Conservation (phyloP, 2,113 vertebrate genomes). For the Thalassarche chlororhynchos region DNA sequence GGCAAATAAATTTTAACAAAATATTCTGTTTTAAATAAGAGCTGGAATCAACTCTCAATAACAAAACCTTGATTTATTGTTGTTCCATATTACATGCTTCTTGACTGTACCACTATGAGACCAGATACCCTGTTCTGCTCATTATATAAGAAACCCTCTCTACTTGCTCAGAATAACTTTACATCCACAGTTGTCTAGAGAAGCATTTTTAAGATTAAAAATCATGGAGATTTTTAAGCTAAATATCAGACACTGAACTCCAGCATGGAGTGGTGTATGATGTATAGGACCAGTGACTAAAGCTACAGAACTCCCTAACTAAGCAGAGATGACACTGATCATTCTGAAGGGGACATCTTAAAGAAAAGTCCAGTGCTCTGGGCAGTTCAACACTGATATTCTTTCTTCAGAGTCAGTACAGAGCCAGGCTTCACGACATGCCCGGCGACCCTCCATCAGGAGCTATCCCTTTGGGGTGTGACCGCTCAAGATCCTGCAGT, state of each 20-base stretch:
- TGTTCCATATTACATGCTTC: not conserved
- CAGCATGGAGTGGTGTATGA: not conserved
- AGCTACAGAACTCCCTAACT: not conserved
- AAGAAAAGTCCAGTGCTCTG: not conserved
- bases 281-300: not conserved
- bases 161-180: not conserved
- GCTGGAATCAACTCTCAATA: not conserved
- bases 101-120: not conserved
- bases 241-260: not conserved
- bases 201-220: not conserved
- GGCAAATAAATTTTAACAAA: not conserved
- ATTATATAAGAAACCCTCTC: not conserved
- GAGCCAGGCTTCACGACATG: not conserved
- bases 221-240: not conserved
- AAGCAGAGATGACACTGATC: not conserved
- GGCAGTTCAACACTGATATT: not conserved
- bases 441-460: not conserved
- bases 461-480: not conserved
- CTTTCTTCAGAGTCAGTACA: not conserved
- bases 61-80: not conserved
- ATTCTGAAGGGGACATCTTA: not conserved
- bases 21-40: not conserved
- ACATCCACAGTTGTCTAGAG: not conserved
- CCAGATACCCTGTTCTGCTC: not conserved
- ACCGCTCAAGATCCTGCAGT: not conserved